A percentile compares a stretch with the other conserved stretches of the same genome.
Conservation (phyloP, 2,797 vertebrate genomes). For the Eupleurogrammus muticus region DNA sequence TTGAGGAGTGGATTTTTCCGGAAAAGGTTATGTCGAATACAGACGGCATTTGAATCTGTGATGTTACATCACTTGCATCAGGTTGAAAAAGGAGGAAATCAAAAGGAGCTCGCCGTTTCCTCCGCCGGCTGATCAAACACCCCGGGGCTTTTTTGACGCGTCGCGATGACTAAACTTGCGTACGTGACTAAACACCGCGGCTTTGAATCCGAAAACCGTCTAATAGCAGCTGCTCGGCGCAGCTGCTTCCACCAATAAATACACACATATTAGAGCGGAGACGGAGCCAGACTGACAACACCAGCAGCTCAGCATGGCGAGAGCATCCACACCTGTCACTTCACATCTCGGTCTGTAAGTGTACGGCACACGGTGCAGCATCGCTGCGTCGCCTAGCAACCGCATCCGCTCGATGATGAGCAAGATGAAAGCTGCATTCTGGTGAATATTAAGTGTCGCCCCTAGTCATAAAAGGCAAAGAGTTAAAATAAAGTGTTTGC, state of each 20-base stretch:
- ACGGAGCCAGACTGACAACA: background rate
- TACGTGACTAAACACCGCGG: background rate
- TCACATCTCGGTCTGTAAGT: background rate
- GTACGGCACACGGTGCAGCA: background rate
- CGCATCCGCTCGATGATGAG: too few species aligned
- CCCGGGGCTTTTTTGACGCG: background rate
- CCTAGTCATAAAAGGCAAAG: too few species aligned
- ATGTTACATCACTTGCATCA: constrained; percentile 8
- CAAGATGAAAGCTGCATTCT: too few species aligned
- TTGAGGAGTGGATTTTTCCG: background rate
- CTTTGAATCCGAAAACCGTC: constrained; percentile 2
- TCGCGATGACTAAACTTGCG: background rate
- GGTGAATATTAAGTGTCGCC: too few species aligned
- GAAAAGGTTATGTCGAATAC: constrained; percentile 8
- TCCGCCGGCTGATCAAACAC: constrained; percentile 11
- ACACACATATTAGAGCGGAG: background rate
- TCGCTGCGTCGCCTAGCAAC: background rate
- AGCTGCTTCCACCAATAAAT: background rate
- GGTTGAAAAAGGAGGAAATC: constrained; percentile 2
- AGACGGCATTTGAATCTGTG: constrained; percentile 14
- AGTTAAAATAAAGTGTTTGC: too few species aligned
- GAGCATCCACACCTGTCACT: background rate
- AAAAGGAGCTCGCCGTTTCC: constrained; percentile 8
- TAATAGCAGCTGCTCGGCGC: background rate
- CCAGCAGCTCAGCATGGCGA: background rate